A percentile compares a stretch with the other conserved stretches of the same genome.
phyloP scores from a whole-genome alignment of 2,797 vertebrate species.

The Miichthys miiuy region DNA sequence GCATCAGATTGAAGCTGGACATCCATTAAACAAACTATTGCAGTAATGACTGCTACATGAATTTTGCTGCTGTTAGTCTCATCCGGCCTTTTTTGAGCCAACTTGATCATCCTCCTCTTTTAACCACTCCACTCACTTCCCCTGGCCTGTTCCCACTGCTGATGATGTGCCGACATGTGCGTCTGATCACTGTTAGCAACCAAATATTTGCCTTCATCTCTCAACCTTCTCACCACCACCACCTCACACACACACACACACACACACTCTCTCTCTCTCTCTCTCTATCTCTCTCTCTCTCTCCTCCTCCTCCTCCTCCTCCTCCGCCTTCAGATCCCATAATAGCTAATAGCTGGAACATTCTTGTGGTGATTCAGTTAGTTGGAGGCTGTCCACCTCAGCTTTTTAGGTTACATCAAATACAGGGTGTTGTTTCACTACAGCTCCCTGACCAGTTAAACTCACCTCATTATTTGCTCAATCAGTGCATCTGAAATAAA shows the following conservation, averaged over 20 bases:
- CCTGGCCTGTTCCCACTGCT: background rate
- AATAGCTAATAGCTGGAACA: slow-evolving; percentile 49
- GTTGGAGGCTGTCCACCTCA: slow-evolving; percentile 33
- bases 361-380: slow-evolving; percentile 54
- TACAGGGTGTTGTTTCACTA: slow-evolving; percentile 14
- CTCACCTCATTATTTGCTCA: background rate
- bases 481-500: background rate
- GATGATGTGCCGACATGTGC: slow-evolving; percentile 20
- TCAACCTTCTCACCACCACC: slow-evolving; percentile 1
- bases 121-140: slow-evolving; percentile 4
- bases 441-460: slow-evolving; percentile 8
- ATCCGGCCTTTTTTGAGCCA: background rate
- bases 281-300: background rate
- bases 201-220: slow-evolving; percentile 37
- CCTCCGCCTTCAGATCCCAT: slow-evolving; percentile 31
- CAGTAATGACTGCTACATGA: slow-evolving; percentile 27
- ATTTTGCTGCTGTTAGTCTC: background rate
- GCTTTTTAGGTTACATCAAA: slow-evolving; percentile 8
- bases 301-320: background rate
- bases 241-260: background rate
- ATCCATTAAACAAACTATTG: slow-evolving; percentile 6
- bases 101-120: slow-evolving; percentile 16
- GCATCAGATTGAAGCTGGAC: slow-evolving; percentile 7
- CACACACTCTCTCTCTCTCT: background rate
- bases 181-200: slow-evolving; percentile 41